Evolutionary conservation across 2,113 vertebrate species (phyloP).

Genomic region (Australoheros scitulus): DNA sequence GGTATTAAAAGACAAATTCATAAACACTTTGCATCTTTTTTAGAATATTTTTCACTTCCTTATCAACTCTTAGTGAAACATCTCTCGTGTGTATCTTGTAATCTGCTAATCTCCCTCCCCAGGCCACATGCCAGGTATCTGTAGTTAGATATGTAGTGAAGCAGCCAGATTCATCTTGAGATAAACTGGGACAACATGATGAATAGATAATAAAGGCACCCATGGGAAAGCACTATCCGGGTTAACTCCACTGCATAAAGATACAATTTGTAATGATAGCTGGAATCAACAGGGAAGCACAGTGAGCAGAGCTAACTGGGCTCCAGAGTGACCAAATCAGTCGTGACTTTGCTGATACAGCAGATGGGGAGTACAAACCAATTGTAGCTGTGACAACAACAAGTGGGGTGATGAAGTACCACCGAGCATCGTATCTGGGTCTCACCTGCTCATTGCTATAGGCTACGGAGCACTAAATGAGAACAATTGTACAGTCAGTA

Average conservation of each 20-base stretch:
- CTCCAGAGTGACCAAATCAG: conserved; percentile 76
- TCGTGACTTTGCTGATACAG: conserved; percentile 75
- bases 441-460: conserved; percentile 67
- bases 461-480: conserved; percentile 27
- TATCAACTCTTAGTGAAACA: conserved; percentile 44
- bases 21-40: conserved; percentile 15
- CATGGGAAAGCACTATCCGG: conserved; percentile 75
- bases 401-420: conserved; percentile 76
- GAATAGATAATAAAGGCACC: conserved; percentile 79
- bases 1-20: conserved; percentile 18
- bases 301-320: conserved; percentile 63
- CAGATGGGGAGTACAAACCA: conserved; percentile 66
- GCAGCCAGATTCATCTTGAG: conserved; percentile 71
- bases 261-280: conserved; percentile 73
- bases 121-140: conserved; percentile 61
- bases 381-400: conserved; percentile 78
- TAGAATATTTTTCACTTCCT: conserved; percentile 44
- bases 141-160: conserved; percentile 59
- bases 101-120: conserved; percentile 62
- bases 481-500: conserved; percentile 17
- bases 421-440: conserved; percentile 68
- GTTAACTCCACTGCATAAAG: conserved; percentile 75
- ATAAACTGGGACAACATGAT: conserved; percentile 83
- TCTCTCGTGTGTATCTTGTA: conserved; percentile 30
- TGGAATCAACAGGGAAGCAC: conserved; percentile 59